Conservation (phyloP, 1,140 invertebrate species). For the Conus ventricosus region DNA sequence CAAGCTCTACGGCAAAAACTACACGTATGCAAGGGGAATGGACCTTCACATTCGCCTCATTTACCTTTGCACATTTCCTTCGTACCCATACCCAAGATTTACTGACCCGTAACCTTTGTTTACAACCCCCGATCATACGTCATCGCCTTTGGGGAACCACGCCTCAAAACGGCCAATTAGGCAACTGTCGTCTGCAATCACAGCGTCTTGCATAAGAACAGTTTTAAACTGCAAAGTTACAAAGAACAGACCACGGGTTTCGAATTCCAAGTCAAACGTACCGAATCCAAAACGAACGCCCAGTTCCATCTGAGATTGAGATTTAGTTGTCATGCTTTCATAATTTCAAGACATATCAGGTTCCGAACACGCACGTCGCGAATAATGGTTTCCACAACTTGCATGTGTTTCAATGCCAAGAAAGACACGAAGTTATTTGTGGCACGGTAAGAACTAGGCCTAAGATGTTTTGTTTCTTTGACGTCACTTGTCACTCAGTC, state of each 20-base stretch:
- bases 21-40: too few relatives aligned
- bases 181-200: background rate
- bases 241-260: background rate
- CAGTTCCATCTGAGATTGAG: background rate
- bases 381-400: background rate
- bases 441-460: background rate
- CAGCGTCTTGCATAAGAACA: too few relatives aligned
- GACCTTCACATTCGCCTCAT: too few relatives aligned
- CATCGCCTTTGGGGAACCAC: background rate
- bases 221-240: too few relatives aligned
- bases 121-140: too few relatives aligned
- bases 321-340: background rate
- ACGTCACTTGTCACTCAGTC: conserved; percentile 13
- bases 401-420: background rate
- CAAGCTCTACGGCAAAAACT: too few relatives aligned
- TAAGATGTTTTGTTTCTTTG: conserved; percentile 25
- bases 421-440: background rate
- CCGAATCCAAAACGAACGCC: background rate
- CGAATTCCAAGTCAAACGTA: background rate
- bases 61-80: too few relatives aligned
- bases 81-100: too few relatives aligned
- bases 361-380: background rate
- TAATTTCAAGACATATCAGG: background rate
- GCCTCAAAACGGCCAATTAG: background rate
- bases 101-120: too few relatives aligned